These are phyloP conservation scores for Corydoras maculifer DNA, from an alignment of 2,113 vertebrate genomes.

Conservation along the genomic window DNA sequence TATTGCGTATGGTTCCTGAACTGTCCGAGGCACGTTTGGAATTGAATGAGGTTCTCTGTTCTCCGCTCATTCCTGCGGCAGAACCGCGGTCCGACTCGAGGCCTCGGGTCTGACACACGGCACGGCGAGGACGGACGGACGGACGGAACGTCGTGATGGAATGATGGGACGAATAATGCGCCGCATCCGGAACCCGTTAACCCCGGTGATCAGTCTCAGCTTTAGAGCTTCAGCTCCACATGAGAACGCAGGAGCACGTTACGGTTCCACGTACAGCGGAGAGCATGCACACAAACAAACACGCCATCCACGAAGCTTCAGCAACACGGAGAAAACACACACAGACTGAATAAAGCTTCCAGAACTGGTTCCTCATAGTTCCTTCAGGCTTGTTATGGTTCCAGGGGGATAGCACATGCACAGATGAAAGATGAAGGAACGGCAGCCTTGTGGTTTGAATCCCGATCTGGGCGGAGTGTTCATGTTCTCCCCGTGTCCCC, in stretches of 20 bases:
- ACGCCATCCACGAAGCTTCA: too few relatives aligned
- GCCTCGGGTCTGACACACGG: not conserved
- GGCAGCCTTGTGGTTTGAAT: too few relatives aligned
- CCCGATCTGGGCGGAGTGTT: too few relatives aligned
- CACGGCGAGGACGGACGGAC: not conserved
- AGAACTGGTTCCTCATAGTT: too few relatives aligned
- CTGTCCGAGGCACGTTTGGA: conserved; percentile 9
- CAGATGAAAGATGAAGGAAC: too few relatives aligned
- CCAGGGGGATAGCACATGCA: too few relatives aligned
- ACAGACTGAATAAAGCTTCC: too few relatives aligned
- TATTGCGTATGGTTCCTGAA: conserved; percentile 3
- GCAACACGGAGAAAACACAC: too few relatives aligned
- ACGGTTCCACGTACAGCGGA: too few relatives aligned
- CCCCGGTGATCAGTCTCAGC: conserved; percentile 1
- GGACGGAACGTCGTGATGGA: not conserved
- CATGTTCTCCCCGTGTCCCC: too few relatives aligned
- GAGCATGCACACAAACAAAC: too few relatives aligned
- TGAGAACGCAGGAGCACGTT: not conserved
- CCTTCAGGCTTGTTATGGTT: too few relatives aligned
- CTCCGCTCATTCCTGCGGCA: conserved; percentile 4
- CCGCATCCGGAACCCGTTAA: not conserved
- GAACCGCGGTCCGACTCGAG: conserved; percentile 4
- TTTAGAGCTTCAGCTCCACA: not conserved
- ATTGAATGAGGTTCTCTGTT: conserved; percentile 4
- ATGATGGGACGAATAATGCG: not conserved